Base-by-base conservation (phyloP, 2,113 vertebrate genomes). In the Serilophus lunatus region DNA sequence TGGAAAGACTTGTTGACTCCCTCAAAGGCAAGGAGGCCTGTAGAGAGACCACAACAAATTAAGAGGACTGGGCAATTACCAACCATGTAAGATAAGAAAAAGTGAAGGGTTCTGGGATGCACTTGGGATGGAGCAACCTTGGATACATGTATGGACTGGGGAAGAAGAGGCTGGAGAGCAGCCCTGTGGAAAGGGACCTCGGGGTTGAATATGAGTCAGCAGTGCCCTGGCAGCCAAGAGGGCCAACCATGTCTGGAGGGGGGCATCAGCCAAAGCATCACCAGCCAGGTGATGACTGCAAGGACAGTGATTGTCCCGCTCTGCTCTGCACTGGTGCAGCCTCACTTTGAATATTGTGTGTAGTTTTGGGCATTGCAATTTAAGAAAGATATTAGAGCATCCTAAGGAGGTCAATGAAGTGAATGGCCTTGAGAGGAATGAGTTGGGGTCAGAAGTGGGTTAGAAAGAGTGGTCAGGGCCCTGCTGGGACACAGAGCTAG, bases 201-300 rank as follows among this genome's bases (percentile, higher is more conserved):
- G 5, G 3, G 8, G 40, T 42, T 49, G 35, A 63, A 14, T 4
- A 2, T 3, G 42, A 14, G 29, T 1, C 40, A 79, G 49, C 57
- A 56, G 35, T 56, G 49, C 47, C 56, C 47, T 45, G 74, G 12
- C 74, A 49, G 31, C 42, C 66, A 56, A 35, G 40, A 71, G 57
- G 42, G 57, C 4, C 65, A 80, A 2, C 5, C 2, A 3, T 87
- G 65, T 25, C 75, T 42, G n/a, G n/a, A 40, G 51, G 61, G n/a
- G 40, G 3, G 16, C 57, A 56, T 14, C 65, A 63, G 75, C 49
- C n/a, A 22, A 25, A 68, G 63, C 63, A 68, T 22, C 0, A 0
- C 28, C 60, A 70, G 56, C 10, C n/a, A n/a, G n/a, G n/a, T n/a
- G n/a, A n/a, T 0, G 0, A 18, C 23, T 12, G 10, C n/a, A n/a